These are phyloP conservation scores for Lycaena phlaeas DNA, from an alignment of 2,888 invertebrate genomes.

Conservation along the genomic window DNA sequence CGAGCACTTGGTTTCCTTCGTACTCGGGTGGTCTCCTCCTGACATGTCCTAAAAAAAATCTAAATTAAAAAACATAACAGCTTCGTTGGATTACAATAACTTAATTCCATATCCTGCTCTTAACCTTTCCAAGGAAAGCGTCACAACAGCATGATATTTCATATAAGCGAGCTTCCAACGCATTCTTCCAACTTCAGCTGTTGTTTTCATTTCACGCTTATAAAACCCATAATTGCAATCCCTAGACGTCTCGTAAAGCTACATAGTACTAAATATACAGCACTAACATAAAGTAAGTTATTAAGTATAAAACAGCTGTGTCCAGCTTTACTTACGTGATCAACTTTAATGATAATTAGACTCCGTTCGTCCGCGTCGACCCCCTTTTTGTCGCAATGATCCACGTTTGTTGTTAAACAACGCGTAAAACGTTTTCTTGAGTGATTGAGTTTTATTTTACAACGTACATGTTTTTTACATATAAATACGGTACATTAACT, in stretches of 20 bases:
- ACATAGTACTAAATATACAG: slow-evolving; percentile 13
- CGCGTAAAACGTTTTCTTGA: slow-evolving; percentile 23
- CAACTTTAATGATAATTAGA: slow-evolving; percentile 28
- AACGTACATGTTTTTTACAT: slow-evolving; percentile 16
- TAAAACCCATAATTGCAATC: slow-evolving; percentile 7
- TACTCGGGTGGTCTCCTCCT: too few species aligned
- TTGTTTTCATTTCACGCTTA: slow-evolving; percentile 3
- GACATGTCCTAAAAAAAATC: too few species aligned
- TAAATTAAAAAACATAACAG: too few species aligned
- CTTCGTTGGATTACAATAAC: too few species aligned
- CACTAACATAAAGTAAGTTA: slow-evolving; percentile 22
- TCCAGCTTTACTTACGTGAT: slow-evolving; percentile 22
- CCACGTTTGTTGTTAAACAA: slow-evolving; percentile 22
- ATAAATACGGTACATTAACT: slow-evolving; percentile 10
- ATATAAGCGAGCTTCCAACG: too few species aligned
- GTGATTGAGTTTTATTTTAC: slow-evolving; percentile 26
- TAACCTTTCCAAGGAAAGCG: too few species aligned
- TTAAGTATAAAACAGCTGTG: slow-evolving; percentile 25
- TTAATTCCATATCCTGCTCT: too few species aligned
- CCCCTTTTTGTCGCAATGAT: slow-evolving; percentile 17
- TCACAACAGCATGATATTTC: too few species aligned
- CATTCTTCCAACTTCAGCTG: not conserved
- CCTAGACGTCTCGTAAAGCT: slow-evolving; percentile 16
- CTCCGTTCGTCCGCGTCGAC: slow-evolving; percentile 12
- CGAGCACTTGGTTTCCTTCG: too few species aligned